Conservation (phyloP, 2,797 vertebrate species). For the Liasis olivaceus region DNA sequence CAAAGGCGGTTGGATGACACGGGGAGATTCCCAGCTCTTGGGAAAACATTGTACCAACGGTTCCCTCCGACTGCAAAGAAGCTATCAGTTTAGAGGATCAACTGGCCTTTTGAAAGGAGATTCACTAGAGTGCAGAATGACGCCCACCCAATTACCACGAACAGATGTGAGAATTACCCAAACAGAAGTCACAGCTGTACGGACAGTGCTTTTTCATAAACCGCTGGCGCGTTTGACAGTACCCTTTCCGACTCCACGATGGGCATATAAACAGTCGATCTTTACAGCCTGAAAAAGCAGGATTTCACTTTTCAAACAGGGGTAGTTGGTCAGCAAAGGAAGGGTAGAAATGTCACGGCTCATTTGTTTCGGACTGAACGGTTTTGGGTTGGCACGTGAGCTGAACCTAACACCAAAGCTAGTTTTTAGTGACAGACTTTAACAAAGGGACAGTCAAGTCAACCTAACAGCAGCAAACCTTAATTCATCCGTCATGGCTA, state of each 20-base stretch:
- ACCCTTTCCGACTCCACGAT: slow-evolving; percentile 88
- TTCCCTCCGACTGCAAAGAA: background rate
- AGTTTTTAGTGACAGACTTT: background rate
- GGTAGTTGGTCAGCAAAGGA: background rate
- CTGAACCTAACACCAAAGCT: background rate
- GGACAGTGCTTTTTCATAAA: slow-evolving; percentile 97
- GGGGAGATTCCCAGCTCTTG: background rate
- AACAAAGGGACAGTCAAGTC: background rate
- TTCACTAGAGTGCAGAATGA: background rate
- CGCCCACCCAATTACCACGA: background rate
- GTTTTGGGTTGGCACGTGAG: background rate
- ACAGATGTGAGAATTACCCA: slow-evolving; percentile 74
- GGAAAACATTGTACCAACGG: background rate
- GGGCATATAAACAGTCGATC: slow-evolving; percentile 90
- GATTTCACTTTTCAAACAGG: background rate
- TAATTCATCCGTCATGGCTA: background rate
- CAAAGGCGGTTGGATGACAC: background rate
- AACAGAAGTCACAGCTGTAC: slow-evolving; percentile 94
- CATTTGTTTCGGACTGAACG: background rate
- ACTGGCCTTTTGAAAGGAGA: background rate
- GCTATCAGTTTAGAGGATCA: background rate
- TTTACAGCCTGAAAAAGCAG: slow-evolving; percentile 82
- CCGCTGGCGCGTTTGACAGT: slow-evolving; percentile 84
- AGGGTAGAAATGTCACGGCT: background rate
- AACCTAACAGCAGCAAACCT: background rate